These are phyloP conservation scores for Anolis apletophallus DNA, from an alignment of 2,797 vertebrate genomes.

Conservation along the genomic window DNA sequence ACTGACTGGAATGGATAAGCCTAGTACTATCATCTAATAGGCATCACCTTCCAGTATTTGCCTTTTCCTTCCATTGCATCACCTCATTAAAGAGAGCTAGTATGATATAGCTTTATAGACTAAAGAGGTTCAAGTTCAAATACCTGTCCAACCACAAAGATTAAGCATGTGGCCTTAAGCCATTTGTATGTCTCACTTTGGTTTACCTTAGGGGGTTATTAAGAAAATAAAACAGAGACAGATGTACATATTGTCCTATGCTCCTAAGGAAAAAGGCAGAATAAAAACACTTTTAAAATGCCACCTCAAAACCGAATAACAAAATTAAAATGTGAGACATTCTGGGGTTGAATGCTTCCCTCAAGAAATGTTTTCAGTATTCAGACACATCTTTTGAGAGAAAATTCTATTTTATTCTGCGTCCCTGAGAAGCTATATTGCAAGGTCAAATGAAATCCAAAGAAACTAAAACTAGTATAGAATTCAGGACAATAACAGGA, in stretches of 20 bases:
- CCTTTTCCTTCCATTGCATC: background rate
- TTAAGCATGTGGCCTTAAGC: background rate
- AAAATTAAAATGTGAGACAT: too few species aligned
- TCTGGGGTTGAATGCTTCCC: too few species aligned
- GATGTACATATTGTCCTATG: background rate
- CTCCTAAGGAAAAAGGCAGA: background rate
- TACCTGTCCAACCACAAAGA: background rate
- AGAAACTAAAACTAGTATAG: background rate
- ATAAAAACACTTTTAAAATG: too few species aligned
- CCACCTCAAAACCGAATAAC: too few species aligned
- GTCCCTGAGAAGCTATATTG: background rate
- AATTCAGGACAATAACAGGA: background rate
- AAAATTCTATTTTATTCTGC: background rate
- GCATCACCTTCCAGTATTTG: background rate
- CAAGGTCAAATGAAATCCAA: background rate
- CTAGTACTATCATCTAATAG: background rate
- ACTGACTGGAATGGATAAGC: background rate
- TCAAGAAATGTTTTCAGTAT: background rate
- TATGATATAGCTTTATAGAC: background rate
- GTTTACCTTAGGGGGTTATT: background rate
- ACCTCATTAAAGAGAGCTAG: background rate
- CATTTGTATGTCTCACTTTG: background rate
- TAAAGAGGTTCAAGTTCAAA: background rate
- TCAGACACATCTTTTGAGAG: background rate
- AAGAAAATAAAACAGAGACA: too few species aligned